Conservation (phyloP, 1,140 invertebrate genomes). For the Gryon sp. region DNA sequence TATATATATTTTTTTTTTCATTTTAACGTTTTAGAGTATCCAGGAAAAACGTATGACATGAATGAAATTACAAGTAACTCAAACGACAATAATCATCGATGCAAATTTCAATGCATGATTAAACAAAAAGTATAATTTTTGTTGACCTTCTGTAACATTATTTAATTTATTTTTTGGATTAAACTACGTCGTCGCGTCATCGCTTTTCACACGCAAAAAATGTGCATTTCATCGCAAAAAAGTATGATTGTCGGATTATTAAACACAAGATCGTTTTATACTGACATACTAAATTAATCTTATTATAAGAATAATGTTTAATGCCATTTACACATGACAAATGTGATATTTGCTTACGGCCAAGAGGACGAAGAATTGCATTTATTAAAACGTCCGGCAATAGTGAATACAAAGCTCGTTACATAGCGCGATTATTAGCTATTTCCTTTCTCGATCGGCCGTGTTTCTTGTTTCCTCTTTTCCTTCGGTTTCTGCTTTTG, state of each 20-base stretch:
- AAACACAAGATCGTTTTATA: conserved; percentile 52
- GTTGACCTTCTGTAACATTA: conserved; percentile 57
- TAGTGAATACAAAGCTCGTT: conserved; percentile 17
- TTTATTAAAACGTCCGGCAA: conserved; percentile 48
- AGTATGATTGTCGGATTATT: conserved; percentile 39
- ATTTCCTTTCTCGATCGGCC: conserved; percentile 15
- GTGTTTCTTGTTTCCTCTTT: not conserved
- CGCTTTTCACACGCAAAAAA: conserved; percentile 3
- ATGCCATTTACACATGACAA: conserved; percentile 39
- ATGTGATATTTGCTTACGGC: conserved; percentile 23
- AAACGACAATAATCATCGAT: conserved; percentile 59
- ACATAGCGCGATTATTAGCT: conserved; percentile 19
- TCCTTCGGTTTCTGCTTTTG: not conserved
- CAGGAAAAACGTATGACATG: conserved; percentile 25
- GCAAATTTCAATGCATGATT: conserved; percentile 68
- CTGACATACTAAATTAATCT: conserved; percentile 61
- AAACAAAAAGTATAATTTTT: conserved; percentile 58
- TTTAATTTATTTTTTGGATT: conserved; percentile 72
- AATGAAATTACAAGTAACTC: conserved; percentile 48
- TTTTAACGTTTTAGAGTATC: conserved; percentile 35
- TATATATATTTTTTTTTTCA: conserved; percentile 51
- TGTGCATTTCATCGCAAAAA: conserved; percentile 39
- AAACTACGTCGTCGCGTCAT: conserved; percentile 43
- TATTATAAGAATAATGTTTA: conserved; percentile 50
- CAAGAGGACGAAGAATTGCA: conserved; percentile 11